Conservation (phyloP, 2,113 vertebrate genomes). For the human (Homo sapiens) region GRCh38 chr5:91472501-91473000, state of each 20-base stretch:
- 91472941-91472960: constrained; percentile 55
- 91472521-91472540: background rate
- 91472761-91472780: constrained; percentile 75
- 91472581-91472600: constrained; percentile 31
- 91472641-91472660: background rate
- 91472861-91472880: constrained; percentile 77
- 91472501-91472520: constrained; percentile 11
- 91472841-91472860: constrained; percentile 70
- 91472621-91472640: background rate
- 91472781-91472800: constrained; percentile 73
- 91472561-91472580: background rate
- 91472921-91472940: constrained; percentile 65
- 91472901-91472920: constrained; percentile 74
- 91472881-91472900: constrained; percentile 69
- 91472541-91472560: background rate
- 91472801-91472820: constrained; percentile 73
- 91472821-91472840: constrained; percentile 76
- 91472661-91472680: background rate
- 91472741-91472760: constrained; percentile 69
- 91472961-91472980: constrained; percentile 60
- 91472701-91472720: constrained; percentile 58
- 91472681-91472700: constrained; percentile 16
- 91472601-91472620: constrained; percentile 15
- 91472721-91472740: constrained; percentile 73
- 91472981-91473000: background rate